Conservation (phyloP, 2,797 vertebrate genomes). For the Microctenopoma stevenorrisi region DNA sequence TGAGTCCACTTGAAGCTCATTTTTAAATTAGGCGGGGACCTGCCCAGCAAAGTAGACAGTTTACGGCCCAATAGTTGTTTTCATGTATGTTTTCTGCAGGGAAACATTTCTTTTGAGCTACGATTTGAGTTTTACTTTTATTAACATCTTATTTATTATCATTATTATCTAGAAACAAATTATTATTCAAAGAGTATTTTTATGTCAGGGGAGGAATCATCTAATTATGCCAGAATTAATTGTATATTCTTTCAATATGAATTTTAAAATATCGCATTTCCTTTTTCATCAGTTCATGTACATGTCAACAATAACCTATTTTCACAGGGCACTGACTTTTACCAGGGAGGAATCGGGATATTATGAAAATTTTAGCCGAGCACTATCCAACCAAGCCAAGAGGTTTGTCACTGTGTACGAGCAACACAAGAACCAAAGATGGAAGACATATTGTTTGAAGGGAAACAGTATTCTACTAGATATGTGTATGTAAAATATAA, state of each 20-base stretch:
- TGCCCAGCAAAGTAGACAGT: no score
- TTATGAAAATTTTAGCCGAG: slow-evolving; percentile 59
- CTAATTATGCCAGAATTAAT: no score
- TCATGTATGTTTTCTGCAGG: background rate
- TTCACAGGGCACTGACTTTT: slow-evolving; percentile 36
- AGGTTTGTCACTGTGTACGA: slow-evolving; percentile 47
- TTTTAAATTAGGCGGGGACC: background rate
- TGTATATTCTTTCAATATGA: no score
- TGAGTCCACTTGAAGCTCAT: slow-evolving; percentile 6
- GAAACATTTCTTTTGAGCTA: background rate
- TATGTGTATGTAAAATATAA: background rate
- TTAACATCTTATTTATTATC: background rate
- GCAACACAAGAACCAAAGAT: background rate
- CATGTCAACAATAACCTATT: background rate
- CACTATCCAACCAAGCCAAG: slow-evolving; percentile 28
- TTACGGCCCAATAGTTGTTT: background rate
- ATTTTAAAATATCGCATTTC: no score
- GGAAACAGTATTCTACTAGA: background rate
- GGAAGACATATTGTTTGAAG: background rate
- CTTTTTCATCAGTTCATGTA: background rate
- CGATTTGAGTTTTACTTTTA: no score
- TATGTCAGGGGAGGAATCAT: no score
- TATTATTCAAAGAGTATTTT: no score
- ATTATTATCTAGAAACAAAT: background rate
- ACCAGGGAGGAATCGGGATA: slow-evolving; percentile 55